Base-by-base conservation (phyloP, 2,113 vertebrate species). In the Sorex araneus region DNA sequence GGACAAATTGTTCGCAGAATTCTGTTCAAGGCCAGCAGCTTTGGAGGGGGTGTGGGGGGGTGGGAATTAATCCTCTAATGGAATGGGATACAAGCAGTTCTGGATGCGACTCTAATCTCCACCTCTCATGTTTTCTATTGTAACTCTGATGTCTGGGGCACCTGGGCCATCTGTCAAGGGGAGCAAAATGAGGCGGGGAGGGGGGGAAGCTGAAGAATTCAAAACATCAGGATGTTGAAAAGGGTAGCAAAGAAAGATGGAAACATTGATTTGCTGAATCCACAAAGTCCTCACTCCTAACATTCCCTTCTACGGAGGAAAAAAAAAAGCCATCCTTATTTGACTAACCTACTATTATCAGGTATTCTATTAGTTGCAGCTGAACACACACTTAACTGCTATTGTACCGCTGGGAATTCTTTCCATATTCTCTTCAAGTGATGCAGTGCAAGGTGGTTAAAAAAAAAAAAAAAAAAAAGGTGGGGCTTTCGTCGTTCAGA, bases 291-390 rank as follows among this genome's bases (percentile, higher is more conserved):
- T 57, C n/a, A 60, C 32, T 30, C 50, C 32, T 87, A 60, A 21
- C 15, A 70, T 7, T 47, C 75, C 32, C 10, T 74, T 64, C 32
- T 43, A 9, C 1, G 8, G 54, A 47, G 27, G 40, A 4, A 18
- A 86, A 66, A 43, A 4, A 18, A 86, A 66, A 43, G 8, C 28
- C 19, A 45, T 28, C 30, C 84, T 92, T 87, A 71, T 70, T 34
- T 77, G 54, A 74, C 70, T 88, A 83, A 71, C 8, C 54, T 60
- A 9, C 73, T 71, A 82, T 50, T 84, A 91, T 27, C 84, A 64
- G 47, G 81, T 57, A 60, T 71, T 84, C n/a, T 70, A 66, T 87
- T 89, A 81, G 84, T 60, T 89, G 84, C 50, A 89, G 81, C 27
- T 93, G 84, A 94, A 78, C 47, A 66, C 47, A 76, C 1, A 3